These are phyloP conservation scores for Dasyurus viverrinus DNA, from an alignment of 2,113 vertebrate species.

Conservation along the genomic window DNA sequence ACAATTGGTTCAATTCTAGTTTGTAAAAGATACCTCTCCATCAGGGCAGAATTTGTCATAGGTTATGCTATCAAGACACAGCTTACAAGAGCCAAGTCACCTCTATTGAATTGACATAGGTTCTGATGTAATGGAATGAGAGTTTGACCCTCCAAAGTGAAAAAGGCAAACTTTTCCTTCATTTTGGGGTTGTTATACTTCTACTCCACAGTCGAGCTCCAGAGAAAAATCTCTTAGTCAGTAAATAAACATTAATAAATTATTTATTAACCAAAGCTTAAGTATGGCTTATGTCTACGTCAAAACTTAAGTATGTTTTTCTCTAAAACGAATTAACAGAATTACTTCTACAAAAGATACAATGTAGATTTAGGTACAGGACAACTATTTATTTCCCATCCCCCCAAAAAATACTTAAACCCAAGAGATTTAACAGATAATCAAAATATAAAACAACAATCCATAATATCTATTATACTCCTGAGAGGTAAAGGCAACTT, in stretches of 20 bases:
- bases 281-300: neutral
- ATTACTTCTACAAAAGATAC: neutral
- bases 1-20: neutral
- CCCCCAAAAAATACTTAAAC: neutral
- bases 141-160: neutral
- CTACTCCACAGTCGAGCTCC: neutral
- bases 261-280: neutral
- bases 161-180: neutral
- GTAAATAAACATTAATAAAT: neutral
- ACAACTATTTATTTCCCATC: neutral
- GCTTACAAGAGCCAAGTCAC: neutral
- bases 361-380: neutral
- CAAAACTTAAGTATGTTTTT: neutral
- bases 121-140: neutral
- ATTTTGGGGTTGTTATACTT: neutral
- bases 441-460: neutral
- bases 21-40: neutral
- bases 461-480: neutral
- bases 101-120: neutral
- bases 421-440: neutral
- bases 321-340: neutral
- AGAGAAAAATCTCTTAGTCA: neutral
- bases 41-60: neutral
- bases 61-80: neutral
- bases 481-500: neutral